A percentile compares a stretch with the other conserved stretches of the same genome.
Evolutionary conservation across 2,888 invertebrate genomes (phyloP).

Genomic region (Nebria brevicollis): DNA sequence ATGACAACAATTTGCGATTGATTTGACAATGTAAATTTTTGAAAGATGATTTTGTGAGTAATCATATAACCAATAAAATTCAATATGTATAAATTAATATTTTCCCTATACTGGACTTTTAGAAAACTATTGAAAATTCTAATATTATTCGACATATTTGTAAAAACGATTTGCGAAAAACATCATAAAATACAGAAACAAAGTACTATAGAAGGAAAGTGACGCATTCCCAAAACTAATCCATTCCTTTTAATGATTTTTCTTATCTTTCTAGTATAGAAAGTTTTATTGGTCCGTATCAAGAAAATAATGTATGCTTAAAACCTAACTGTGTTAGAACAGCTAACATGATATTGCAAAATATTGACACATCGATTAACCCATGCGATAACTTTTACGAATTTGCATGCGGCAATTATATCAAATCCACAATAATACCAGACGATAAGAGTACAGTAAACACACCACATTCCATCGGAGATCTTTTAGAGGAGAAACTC

Average conservation of each 20-base stretch:
- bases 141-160: not conserved
- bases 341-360: slow-evolving; percentile 74
- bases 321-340: slow-evolving; percentile 78
- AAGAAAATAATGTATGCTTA: slow-evolving; percentile 51
- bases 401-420: slow-evolving; percentile 76
- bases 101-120: not conserved
- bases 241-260: slow-evolving; percentile 4
- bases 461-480: slow-evolving; percentile 74
- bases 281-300: slow-evolving; percentile 4
- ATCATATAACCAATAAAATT: not conserved
- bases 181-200: not conserved
- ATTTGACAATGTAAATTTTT: not conserved
- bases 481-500: slow-evolving; percentile 75
- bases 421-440: slow-evolving; percentile 72
- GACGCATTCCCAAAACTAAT: not conserved
- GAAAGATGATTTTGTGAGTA: not conserved
- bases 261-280: not conserved
- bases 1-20: not conserved
- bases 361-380: slow-evolving; percentile 72
- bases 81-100: not conserved
- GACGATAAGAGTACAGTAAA: slow-evolving; percentile 79
- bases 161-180: not conserved
- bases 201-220: not conserved
- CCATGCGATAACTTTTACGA: slow-evolving; percentile 81
- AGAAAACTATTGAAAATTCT: not conserved